phyloP scores from a whole-genome alignment of 2,888 invertebrate genomes.

The Achlya flavicornis region DNA sequence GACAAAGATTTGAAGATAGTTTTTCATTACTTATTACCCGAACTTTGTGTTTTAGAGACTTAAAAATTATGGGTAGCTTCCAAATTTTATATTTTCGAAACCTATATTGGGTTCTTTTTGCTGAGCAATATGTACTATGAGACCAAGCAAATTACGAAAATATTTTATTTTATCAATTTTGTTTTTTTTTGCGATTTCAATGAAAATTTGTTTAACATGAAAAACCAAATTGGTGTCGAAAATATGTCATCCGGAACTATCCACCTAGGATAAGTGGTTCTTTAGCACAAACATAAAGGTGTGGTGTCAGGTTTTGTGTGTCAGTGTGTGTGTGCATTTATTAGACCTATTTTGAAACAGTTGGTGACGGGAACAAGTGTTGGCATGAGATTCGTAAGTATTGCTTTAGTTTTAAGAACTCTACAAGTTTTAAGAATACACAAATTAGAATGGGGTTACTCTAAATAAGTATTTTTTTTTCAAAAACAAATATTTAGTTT shows the following conservation, averaged over 20 bases:
- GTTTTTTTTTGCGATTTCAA: not conserved
- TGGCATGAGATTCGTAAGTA: constrained; percentile 72
- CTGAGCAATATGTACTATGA: too few relatives aligned
- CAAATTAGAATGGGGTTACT: constrained; percentile 26
- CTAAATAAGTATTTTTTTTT: constrained; percentile 16
- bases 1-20: too few relatives aligned
- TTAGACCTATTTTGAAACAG: constrained; percentile 58
- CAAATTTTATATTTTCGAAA: too few relatives aligned
- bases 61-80: too few relatives aligned
- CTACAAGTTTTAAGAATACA: constrained; percentile 28
- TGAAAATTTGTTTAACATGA: too few relatives aligned
- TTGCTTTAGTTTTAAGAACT: constrained; percentile 47
- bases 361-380: constrained; percentile 79
- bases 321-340: constrained; percentile 64
- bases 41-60: too few relatives aligned
- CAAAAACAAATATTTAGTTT: not conserved
- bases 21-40: too few relatives aligned
- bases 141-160: too few relatives aligned
- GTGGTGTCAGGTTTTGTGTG: constrained; percentile 63
- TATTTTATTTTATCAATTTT: too few relatives aligned
- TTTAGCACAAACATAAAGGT: constrained; percentile 65
- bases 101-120: too few relatives aligned
- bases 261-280: constrained; percentile 41
- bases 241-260: not conserved
- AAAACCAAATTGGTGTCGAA: too few relatives aligned